phyloP scores from a whole-genome alignment of 2,888 invertebrate species.

The Hymenopus coronatus region DNA sequence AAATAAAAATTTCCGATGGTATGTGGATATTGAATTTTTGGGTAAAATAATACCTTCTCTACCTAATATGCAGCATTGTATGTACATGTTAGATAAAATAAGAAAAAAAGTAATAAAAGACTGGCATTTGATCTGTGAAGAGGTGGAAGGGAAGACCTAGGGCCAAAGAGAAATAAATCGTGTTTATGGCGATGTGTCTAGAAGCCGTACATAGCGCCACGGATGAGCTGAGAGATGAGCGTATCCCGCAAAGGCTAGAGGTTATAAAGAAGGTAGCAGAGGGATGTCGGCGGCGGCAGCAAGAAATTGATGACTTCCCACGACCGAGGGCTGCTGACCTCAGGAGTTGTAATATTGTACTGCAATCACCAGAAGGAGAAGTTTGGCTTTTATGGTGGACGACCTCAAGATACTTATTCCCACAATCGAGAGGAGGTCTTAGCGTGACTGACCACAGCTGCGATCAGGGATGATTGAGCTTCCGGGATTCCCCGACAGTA shows the following conservation, averaged over 20 bases:
- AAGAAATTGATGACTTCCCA: conserved; percentile 23
- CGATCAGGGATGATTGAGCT: background rate
- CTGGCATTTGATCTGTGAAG: too few relatives aligned
- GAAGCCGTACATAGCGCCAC: too few relatives aligned
- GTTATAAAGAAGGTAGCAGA: background rate
- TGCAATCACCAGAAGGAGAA: background rate
- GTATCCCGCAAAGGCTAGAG: background rate
- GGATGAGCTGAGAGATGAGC: background rate
- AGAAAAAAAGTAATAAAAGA: too few relatives aligned
- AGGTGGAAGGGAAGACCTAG: too few relatives aligned
- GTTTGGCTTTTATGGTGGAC: background rate
- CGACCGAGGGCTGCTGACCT: conserved; percentile 22
- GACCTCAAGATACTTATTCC: background rate
- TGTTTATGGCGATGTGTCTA: too few relatives aligned
- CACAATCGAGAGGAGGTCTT: background rate
- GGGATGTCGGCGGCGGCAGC: background rate
- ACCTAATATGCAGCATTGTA: too few relatives aligned
- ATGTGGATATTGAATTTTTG: too few relatives aligned
- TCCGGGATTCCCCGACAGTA: background rate
- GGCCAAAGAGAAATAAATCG: too few relatives aligned
- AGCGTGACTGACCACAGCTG: background rate
- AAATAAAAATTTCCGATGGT: too few relatives aligned
- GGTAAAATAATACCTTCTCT: too few relatives aligned
- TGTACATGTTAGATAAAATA: too few relatives aligned
- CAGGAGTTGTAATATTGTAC: conserved; percentile 5